phyloP scores from a whole-genome alignment of 2,888 invertebrate species.

The Aelia acuminata region DNA sequence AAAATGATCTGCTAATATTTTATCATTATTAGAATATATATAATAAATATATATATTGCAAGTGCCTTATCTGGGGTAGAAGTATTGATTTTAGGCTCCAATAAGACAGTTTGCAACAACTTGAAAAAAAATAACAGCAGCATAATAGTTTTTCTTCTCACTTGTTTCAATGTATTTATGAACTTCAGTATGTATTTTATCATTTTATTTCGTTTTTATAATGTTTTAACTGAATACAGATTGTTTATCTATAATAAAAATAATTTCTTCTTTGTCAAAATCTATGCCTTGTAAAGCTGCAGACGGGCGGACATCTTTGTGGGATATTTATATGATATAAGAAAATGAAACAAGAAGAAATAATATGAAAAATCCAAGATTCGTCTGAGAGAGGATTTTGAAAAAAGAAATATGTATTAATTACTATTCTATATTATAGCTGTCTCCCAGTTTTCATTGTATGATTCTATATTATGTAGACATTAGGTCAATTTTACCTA shows the following conservation, averaged over 20 bases:
- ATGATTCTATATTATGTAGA: conserved; percentile 64
- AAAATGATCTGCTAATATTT: conserved; percentile 54
- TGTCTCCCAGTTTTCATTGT: conserved; percentile 64
- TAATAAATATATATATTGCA: conserved; percentile 61
- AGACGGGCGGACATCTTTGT: conserved; percentile 64
- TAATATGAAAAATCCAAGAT: conserved; percentile 63
- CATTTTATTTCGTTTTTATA: conserved; percentile 56
- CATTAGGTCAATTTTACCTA: conserved; percentile 57
- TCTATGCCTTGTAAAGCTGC: conserved; percentile 64
- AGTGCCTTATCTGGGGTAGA: conserved; percentile 65
- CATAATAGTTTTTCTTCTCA: conserved; percentile 51
- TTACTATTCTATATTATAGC: conserved; percentile 64
- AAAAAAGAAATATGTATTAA: conserved; percentile 64
- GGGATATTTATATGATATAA: conserved; percentile 58
- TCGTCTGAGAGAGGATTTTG: conserved; percentile 66
- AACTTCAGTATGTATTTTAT: conserved; percentile 52
- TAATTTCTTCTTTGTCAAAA: conserved; percentile 63
- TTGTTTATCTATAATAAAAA: conserved; percentile 42
- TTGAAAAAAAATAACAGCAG: conserved; percentile 57
- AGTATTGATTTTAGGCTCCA: conserved; percentile 63
- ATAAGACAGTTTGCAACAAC: conserved; percentile 64
- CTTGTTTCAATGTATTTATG: conserved; percentile 54
- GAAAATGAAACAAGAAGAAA: conserved; percentile 53
- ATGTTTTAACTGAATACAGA: conserved; percentile 55
- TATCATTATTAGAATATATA: conserved; percentile 55